Conservation (phyloP, 2,888 invertebrate species). For the Drosophila recens region DNA sequence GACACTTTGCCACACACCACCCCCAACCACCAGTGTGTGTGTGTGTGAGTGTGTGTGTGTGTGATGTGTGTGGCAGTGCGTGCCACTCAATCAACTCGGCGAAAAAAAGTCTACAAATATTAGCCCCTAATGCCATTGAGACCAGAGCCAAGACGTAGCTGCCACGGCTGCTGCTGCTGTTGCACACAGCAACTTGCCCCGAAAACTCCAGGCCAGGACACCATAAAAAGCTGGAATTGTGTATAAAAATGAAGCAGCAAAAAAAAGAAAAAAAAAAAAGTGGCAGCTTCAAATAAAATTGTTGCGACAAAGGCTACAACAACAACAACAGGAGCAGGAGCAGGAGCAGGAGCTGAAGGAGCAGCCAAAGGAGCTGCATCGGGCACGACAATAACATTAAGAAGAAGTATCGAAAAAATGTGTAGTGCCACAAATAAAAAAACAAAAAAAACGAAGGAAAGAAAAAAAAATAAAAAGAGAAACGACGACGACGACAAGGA, state of each 20-base stretch:
- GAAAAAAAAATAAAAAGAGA: constrained; percentile 13
- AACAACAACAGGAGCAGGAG: constrained; percentile 39
- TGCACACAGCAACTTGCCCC: constrained; percentile 38
- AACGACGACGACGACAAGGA: constrained; percentile 55
- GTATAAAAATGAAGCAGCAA: constrained; percentile 77
- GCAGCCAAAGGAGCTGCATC: constrained; percentile 64
- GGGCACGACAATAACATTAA: constrained; percentile 79
- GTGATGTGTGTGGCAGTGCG: constrained; percentile 74
- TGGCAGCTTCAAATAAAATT: constrained; percentile 81
- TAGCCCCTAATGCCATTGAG: constrained; percentile 82
- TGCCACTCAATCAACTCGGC: constrained; percentile 80
- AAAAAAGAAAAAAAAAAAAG: constrained; percentile 56
- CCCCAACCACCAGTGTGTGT: constrained; percentile 9
- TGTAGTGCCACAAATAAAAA: constrained; percentile 68
- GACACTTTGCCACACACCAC: constrained; percentile 39
- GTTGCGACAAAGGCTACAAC: constrained; percentile 78
- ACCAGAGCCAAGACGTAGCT: constrained; percentile 58
- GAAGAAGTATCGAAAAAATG: constrained; percentile 80
- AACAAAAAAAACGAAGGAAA: constrained; percentile 31
- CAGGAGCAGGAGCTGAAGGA: constrained; percentile 28
- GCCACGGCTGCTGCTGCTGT: constrained; percentile 22
- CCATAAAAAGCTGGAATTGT: constrained; percentile 80
- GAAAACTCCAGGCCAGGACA: constrained; percentile 21
- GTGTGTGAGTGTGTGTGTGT: constrained; percentile 45
- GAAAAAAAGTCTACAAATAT: constrained; percentile 80